phyloP scores from a whole-genome alignment of 2,888 invertebrate species.

The Nomada flava region DNA sequence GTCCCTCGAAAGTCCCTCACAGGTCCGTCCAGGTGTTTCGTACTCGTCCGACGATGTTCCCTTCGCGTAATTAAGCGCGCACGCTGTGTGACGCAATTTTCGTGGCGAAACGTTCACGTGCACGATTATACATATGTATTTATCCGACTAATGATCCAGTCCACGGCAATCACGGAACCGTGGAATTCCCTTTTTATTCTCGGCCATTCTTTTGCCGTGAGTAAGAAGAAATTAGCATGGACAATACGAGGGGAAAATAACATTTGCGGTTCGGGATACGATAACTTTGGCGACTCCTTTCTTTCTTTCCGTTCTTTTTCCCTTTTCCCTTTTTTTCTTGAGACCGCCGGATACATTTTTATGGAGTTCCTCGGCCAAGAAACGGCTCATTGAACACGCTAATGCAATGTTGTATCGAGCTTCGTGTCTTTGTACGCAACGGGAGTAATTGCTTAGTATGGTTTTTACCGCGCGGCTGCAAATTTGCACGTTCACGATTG shows the following conservation, averaged over 20 bases:
- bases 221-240: background rate
- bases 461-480: background rate
- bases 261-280: background rate
- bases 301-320: background rate
- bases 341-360: background rate
- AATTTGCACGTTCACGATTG: background rate
- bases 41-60: conserved; percentile 21
- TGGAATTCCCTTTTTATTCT: conserved; percentile 1
- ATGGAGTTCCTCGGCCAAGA: background rate
- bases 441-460: background rate
- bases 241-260: background rate
- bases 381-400: conserved; percentile 40
- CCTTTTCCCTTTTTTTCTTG: background rate
- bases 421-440: background rate
- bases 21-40: conserved; percentile 50
- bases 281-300: background rate
- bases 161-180: background rate
- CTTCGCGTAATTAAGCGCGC: conserved; percentile 5
- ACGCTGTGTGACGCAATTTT: conserved; percentile 4
- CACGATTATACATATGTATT: background rate
- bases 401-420: conserved; percentile 13
- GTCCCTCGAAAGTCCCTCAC: conserved; percentile 31
- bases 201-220: background rate
- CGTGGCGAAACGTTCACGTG: background rate
- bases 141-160: background rate